Evolutionary conservation across 92 coral and sea anemone species (phyloP).

Genomic region (Desmophyllum pertusum): DNA sequence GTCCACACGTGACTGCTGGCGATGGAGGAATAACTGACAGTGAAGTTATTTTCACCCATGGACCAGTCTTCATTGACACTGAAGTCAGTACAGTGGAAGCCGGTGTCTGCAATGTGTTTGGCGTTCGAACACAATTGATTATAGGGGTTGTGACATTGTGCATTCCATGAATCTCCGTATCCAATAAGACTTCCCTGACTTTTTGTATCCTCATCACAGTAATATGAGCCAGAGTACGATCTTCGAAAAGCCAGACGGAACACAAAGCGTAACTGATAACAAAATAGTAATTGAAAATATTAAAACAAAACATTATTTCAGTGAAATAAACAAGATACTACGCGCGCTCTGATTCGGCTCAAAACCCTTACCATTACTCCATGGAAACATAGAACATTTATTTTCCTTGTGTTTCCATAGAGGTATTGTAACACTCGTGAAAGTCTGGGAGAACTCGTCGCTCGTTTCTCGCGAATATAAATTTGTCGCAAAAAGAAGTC

Average conservation of each 20-base stretch:
- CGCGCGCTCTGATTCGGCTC: too few species aligned
- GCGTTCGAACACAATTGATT: not conserved
- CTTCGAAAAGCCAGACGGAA: slow-evolving; percentile 64
- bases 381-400: too few species aligned
- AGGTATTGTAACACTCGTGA: too few species aligned
- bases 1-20: not conserved
- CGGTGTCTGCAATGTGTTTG: slow-evolving; percentile 20
- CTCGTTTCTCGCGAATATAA: too few species aligned
- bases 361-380: too few species aligned
- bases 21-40: slow-evolving; percentile 33
- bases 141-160: not conserved
- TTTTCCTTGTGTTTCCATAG: too few species aligned
- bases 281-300: too few species aligned
- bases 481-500: too few species aligned
- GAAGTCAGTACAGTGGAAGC: slow-evolving; percentile 51
- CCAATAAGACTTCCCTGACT: slow-evolving; percentile 33
- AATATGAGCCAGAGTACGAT: slow-evolving; percentile 16
- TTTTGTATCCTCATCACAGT: slow-evolving; percentile 25
- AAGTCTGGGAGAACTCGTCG: too few species aligned
- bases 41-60: slow-evolving; percentile 56
- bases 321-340: too few species aligned
- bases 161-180: slow-evolving; percentile 39
- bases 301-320: too few species aligned
- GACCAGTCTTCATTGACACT: slow-evolving; percentile 59
- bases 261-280: slow-evolving; percentile 30